Evolutionary conservation across 2,888 invertebrate species (phyloP).

Genomic region (Epinotia brunnichana): DNA sequence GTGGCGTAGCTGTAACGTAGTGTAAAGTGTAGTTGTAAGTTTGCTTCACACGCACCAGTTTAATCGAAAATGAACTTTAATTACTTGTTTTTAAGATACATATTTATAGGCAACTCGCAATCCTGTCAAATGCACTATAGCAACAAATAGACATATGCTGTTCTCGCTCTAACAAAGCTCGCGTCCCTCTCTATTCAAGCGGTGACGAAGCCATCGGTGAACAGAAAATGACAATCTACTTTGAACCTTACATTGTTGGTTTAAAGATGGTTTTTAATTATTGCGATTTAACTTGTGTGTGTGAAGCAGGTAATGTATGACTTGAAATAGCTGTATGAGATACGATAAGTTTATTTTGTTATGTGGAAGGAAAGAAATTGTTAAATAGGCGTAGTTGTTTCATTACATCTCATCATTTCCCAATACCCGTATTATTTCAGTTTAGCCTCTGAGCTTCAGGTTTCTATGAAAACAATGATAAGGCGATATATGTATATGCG

Average conservation of each 20-base stretch:
- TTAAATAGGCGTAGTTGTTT: conserved; percentile 38
- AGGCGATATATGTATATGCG: too few relatives aligned
- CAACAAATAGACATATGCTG: background rate
- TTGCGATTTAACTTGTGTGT: conserved; percentile 19
- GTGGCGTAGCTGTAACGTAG: conserved; percentile 27
- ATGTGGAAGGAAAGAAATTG: conserved; percentile 41
- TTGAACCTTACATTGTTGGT: background rate
- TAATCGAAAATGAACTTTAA: conserved; percentile 2
- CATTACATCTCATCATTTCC: conserved; percentile 9
- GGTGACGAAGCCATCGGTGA: background rate
- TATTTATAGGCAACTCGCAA: conserved; percentile 4
- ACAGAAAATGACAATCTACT: background rate
- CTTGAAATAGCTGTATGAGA: conserved; percentile 45
- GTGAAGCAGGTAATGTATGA: conserved; percentile 27
- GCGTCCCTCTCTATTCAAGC: background rate
- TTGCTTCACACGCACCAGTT: conserved; percentile 13
- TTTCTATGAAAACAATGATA: too few relatives aligned
- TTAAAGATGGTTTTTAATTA: background rate
- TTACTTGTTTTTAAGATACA: background rate
- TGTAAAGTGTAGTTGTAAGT: conserved; percentile 30
- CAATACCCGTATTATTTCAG: background rate
- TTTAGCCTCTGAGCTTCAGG: too few relatives aligned
- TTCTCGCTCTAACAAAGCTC: background rate
- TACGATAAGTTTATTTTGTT: conserved; percentile 52
- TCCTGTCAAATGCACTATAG: background rate